phyloP scores from a whole-genome alignment of 2,888 invertebrate genomes.

The Eueremaeus valkanovi region DNA sequence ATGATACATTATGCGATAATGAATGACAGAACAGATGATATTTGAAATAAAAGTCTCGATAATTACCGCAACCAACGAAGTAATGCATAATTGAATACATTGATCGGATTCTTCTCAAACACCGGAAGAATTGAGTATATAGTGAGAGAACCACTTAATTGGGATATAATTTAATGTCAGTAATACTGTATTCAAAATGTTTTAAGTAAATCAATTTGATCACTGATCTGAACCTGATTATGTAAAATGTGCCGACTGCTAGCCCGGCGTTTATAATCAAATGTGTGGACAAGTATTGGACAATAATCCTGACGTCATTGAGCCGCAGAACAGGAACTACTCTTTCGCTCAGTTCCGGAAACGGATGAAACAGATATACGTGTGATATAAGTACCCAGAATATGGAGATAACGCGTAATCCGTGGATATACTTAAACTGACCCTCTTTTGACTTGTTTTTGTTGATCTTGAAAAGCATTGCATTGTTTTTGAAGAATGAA shows the following conservation, averaged over 20 bases:
- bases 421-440: conserved; percentile 39
- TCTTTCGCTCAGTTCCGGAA: conserved; percentile 13
- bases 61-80: conserved; percentile 37
- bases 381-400: conserved; percentile 38
- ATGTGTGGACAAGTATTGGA: conserved; percentile 31
- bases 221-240: neutral
- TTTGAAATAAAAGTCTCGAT: neutral
- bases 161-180: no score
- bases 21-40: neutral
- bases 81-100: conserved; percentile 33
- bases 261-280: conserved; percentile 35
- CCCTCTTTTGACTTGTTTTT: conserved; percentile 6
- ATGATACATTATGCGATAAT: neutral
- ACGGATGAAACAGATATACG: conserved; percentile 37
- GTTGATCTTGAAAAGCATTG: conserved; percentile 27
- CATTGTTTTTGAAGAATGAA: conserved; percentile 29
- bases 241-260: conserved; percentile 38
- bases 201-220: no score
- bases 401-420: conserved; percentile 30
- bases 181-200: no score
- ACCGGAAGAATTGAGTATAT: conserved; percentile 35
- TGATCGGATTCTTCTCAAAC: conserved; percentile 34
- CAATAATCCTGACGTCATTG: conserved; percentile 9
- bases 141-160: conserved; percentile 36
- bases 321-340: conserved; percentile 24